phyloP scores from a whole-genome alignment of 2,888 invertebrate genomes.

The Diachrysia chrysitis region DNA sequence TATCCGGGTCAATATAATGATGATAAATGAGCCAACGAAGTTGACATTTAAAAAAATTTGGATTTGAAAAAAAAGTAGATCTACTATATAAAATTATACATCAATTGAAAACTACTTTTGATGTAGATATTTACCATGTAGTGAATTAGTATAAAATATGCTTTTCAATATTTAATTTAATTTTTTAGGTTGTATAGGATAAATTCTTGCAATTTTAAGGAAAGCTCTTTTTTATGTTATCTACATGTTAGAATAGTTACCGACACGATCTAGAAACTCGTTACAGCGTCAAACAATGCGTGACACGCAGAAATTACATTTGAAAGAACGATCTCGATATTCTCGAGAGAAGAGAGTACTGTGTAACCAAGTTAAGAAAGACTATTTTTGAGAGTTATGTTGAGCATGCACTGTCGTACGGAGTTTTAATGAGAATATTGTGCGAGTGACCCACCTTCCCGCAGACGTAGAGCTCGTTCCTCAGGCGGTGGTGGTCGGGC shows the following conservation, averaged over 20 bases:
- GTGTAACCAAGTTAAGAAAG: background rate
- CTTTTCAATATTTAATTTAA: no score
- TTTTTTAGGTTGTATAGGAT: background rate
- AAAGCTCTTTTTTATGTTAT: background rate
- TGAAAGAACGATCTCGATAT: background rate
- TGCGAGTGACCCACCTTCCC: conserved; percentile 89
- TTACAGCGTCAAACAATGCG: background rate
- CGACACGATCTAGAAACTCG: background rate
- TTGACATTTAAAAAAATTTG: background rate
- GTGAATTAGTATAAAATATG: no score
- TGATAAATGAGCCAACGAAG: conserved; percentile 1
- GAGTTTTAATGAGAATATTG: conserved; percentile 1
- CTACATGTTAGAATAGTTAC: background rate
- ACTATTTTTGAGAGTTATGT: background rate
- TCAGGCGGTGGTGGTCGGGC: conserved; percentile 88
- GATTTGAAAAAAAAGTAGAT: background rate
- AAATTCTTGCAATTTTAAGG: background rate
- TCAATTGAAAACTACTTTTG: background rate
- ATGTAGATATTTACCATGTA: background rate
- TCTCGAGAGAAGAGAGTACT: no score
- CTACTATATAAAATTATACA: background rate
- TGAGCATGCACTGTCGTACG: conserved; percentile 3
- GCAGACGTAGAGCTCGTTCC: conserved; percentile 92
- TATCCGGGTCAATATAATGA: background rate
- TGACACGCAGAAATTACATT: background rate